Conservation (phyloP, 2,888 invertebrate species). For the Eilema griseolum region DNA sequence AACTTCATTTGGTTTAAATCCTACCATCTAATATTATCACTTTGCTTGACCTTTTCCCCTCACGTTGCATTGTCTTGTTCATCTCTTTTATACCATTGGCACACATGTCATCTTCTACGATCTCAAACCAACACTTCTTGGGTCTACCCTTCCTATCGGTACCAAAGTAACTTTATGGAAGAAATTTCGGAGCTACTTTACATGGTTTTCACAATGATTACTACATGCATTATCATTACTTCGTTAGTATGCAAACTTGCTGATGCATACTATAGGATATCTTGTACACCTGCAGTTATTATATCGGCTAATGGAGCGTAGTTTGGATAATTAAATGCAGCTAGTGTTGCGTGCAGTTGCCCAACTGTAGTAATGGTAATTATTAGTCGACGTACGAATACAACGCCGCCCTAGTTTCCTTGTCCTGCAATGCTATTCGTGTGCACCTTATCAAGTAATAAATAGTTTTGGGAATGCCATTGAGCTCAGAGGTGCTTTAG, state of each 20-base stretch:
- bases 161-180: no score
- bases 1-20: no score
- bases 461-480: slow-evolving; percentile 10
- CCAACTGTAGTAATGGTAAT: slow-evolving; percentile 39
- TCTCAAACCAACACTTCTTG: no score
- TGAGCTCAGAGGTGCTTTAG: not conserved
- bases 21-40: no score
- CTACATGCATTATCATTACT: not conserved
- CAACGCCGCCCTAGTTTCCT: slow-evolving; percentile 47
- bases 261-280: not conserved
- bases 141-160: no score
- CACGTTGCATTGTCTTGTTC: no score
- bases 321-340: slow-evolving; percentile 48
- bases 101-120: no score
- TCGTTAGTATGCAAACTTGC: not conserved
- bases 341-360: slow-evolving; percentile 44
- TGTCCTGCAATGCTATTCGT: slow-evolving; percentile 34
- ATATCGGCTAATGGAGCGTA: slow-evolving; percentile 48
- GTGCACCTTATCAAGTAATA: slow-evolving; percentile 15
- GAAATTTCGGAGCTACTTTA: no score
- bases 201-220: not conserved
- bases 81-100: no score
- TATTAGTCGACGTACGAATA: slow-evolving; percentile 37
- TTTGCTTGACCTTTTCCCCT: no score
- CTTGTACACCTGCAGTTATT: slow-evolving; percentile 42